Evolutionary conservation across 1,140 invertebrate species (phyloP).

Genomic region (Chlorops oryzae): DNA sequence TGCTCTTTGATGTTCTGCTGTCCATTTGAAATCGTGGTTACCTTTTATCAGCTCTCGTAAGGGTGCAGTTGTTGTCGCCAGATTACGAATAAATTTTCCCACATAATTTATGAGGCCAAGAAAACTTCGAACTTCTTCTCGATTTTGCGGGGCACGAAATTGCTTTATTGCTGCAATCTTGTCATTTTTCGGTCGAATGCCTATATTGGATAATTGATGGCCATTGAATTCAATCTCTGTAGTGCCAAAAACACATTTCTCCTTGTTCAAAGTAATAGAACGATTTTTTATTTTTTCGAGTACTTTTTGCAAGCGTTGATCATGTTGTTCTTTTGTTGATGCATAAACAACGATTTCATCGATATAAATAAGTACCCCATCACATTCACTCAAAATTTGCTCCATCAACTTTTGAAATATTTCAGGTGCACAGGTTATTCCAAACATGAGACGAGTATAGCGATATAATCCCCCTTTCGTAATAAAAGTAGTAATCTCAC

Average conservation of each 20-base stretch:
- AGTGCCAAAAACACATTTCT: conserved; percentile 26
- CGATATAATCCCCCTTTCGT: conserved; percentile 36
- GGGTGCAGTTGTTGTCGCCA: too few species aligned
- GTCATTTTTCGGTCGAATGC: conserved; percentile 18
- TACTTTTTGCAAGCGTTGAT: conserved; percentile 22
- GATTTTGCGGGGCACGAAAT: too few species aligned
- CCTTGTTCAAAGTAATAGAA: conserved; percentile 24
- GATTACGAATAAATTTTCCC: too few species aligned
- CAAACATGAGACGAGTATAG: conserved; percentile 40
- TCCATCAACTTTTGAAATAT: conserved; percentile 44
- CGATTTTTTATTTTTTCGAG: conserved; percentile 17
- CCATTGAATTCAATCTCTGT: conserved; percentile 30
- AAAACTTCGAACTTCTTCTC: too few species aligned
- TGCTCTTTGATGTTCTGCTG: too few species aligned
- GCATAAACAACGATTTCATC: conserved; percentile 41
- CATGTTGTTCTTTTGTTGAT: conserved; percentile 20
- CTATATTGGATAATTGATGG: conserved; percentile 20
- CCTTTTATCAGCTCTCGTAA: too few species aligned
- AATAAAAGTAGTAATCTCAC: conserved; percentile 44
- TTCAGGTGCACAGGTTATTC: conserved; percentile 36
- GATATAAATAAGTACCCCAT: conserved; percentile 27
- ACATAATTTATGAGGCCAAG: too few species aligned
- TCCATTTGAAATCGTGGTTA: too few species aligned
- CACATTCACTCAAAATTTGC: conserved; percentile 27
- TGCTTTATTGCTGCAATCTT: conserved; percentile 20